Conservation (phyloP, 2,113 vertebrate genomes). For the Cephalopholis sonnerati region DNA sequence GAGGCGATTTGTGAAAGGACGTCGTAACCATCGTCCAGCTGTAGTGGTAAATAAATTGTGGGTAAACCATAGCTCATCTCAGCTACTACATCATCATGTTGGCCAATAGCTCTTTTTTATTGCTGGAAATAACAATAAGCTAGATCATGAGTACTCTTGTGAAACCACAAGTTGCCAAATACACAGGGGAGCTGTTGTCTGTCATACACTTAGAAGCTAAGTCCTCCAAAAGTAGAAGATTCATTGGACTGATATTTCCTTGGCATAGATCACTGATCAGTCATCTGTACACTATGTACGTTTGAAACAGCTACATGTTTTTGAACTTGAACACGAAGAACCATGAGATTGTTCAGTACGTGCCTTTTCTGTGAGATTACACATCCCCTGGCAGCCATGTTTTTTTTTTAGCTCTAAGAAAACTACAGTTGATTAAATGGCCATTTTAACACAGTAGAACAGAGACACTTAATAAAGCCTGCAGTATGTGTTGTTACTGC, state of each 20-base stretch:
- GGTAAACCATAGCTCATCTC: not conserved
- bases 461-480: not conserved
- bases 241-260: not conserved
- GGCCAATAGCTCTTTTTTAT: not conserved
- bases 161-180: constrained; percentile 1
- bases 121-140: constrained; percentile 8
- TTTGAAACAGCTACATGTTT: not conserved
- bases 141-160: constrained; percentile 5
- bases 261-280: not conserved
- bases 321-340: not conserved
- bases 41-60: constrained; percentile 1
- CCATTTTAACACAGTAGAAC: not conserved
- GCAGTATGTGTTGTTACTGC: too few species aligned
- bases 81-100: accelerated
- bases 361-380: not conserved
- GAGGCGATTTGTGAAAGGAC: constrained; percentile 33
- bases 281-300: not conserved
- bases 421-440: not conserved
- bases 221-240: not conserved
- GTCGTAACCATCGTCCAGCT: constrained; percentile 35
- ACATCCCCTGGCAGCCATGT: too few species aligned
- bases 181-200: not conserved
- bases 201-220: not conserved
- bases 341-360: not conserved
- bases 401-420: too few species aligned